Evolutionary conservation across 2,797 vertebrate genomes (phyloP).

Genomic region (Chelon auratus): DNA sequence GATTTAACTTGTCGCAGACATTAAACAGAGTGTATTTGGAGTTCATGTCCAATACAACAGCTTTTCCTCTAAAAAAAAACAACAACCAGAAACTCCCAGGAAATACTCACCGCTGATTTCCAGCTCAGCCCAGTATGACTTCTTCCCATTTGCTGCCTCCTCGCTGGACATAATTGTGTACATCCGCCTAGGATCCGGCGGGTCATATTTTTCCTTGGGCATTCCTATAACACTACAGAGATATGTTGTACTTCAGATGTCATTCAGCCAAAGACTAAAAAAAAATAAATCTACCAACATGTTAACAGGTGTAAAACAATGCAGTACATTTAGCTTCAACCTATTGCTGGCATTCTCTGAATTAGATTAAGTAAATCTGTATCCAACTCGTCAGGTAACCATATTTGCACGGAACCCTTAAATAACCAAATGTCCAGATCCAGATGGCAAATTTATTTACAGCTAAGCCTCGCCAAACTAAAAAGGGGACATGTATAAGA

Average conservation of each 20-base stretch:
- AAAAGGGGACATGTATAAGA: neutral
- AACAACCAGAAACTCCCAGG: neutral
- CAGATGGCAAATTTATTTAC: neutral
- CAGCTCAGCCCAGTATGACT: constrained; percentile 98
- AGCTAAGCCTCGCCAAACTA: neutral
- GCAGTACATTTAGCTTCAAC: neutral
- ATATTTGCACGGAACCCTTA: neutral
- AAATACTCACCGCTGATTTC: constrained; percentile 95
- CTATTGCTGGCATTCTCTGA: neutral
- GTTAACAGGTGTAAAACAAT: neutral
- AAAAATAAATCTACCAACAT: neutral
- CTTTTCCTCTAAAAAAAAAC: neutral
- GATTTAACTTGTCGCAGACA: neutral
- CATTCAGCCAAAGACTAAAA: neutral
- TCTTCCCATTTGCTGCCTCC: constrained; percentile 97
- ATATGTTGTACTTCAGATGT: constrained; percentile 14
- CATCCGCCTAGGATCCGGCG: constrained; percentile 99
- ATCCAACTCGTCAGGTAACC: neutral
- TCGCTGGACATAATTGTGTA: constrained; percentile 99
- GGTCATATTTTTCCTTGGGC: constrained; percentile 99
- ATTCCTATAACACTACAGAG: constrained; percentile 89
- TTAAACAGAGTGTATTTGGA: neutral
- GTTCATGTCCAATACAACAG: neutral
- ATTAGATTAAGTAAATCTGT: neutral
- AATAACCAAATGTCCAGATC: neutral